These are phyloP conservation scores for Busseola fusca DNA, from an alignment of 2,888 invertebrate species.

Conservation along the genomic window DNA sequence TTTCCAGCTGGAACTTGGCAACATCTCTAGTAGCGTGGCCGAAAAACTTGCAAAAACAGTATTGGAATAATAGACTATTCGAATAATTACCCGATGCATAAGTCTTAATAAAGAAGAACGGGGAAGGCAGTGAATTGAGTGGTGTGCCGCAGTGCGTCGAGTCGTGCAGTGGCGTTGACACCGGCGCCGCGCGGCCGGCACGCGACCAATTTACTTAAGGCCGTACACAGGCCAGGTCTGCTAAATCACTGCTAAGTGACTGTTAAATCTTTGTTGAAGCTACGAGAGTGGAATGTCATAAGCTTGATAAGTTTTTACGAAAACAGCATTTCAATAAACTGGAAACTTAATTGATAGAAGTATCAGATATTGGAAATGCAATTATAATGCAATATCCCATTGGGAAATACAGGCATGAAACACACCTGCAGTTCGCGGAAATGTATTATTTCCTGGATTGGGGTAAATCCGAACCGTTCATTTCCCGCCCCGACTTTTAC, in stretches of 20 bases:
- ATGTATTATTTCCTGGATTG: constrained; percentile 15
- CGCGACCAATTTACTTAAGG: constrained; percentile 83
- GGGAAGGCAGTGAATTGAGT: constrained; percentile 61
- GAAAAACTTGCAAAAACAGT: constrained; percentile 47
- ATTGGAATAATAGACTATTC: constrained; percentile 39
- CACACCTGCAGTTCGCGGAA: constrained; percentile 43
- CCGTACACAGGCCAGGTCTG: constrained; percentile 50
- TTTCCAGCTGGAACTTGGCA: constrained; percentile 49
- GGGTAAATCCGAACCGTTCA: constrained; percentile 28
- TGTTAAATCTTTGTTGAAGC: constrained; percentile 50
- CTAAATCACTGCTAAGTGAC: constrained; percentile 61
- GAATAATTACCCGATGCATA: constrained; percentile 61
- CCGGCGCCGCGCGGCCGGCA: constrained; percentile 79
- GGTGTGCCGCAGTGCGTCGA: constrained; percentile 82
- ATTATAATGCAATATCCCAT: constrained; percentile 29
- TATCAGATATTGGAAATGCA: constrained; percentile 20
- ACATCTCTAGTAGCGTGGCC: constrained; percentile 36
- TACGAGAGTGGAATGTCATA: constrained; percentile 18
- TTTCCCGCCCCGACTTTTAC: not conserved
- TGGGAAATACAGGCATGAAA: constrained; percentile 18
- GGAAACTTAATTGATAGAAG: constrained; percentile 15
- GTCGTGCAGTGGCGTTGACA: constrained; percentile 81
- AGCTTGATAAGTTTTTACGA: constrained; percentile 28
- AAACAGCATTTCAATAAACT: constrained; percentile 21
- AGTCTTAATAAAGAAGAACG: constrained; percentile 64